These are phyloP conservation scores for Cottoperca gobio DNA, from an alignment of 2,797 vertebrate species.

Conservation along the genomic window DNA sequence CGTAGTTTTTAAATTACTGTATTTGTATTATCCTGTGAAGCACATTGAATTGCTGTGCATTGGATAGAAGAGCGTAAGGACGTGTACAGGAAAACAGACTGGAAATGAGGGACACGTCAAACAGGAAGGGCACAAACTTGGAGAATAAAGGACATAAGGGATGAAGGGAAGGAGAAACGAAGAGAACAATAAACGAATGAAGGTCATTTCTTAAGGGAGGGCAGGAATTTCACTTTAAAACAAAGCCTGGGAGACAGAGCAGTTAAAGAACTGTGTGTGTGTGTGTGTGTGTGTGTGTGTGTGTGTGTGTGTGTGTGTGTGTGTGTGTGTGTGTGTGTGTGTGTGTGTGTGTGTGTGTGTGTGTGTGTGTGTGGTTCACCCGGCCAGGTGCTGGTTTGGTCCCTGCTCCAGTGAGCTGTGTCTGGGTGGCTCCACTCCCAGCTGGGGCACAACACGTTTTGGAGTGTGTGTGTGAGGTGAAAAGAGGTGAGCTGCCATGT, in stretches of 20 bases:
- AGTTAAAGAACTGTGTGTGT: conserved; percentile 17
- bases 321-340: conserved; percentile 27
- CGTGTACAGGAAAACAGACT: conserved; percentile 23
- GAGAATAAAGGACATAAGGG: conserved; percentile 14
- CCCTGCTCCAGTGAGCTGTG: conserved; percentile 77
- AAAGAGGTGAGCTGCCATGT: conserved; percentile 65
- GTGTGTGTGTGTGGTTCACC: conserved; percentile 35
- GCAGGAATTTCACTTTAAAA: conserved; percentile 33
- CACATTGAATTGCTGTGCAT: no score
- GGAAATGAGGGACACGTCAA: conserved; percentile 8
- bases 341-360: conserved; percentile 31
- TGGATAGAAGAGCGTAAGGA: not conserved
- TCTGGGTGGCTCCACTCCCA: conserved; percentile 70
- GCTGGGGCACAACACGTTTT: conserved; percentile 68
- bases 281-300: conserved; percentile 26
- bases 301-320: conserved; percentile 29
- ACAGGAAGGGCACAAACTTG: conserved; percentile 3
- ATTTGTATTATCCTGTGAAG: no score
- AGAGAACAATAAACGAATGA: conserved; percentile 26
- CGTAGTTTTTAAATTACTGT: no score
- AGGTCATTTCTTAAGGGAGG: conserved; percentile 52
- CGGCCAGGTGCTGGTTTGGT: conserved; percentile 72
- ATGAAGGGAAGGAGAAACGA: conserved; percentile 26
- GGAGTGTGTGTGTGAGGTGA: conserved; percentile 40
- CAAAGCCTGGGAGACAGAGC: conserved; percentile 37